Evolutionary conservation across 2,888 invertebrate species (phyloP).

Genomic region (Heliconius aoede): DNA sequence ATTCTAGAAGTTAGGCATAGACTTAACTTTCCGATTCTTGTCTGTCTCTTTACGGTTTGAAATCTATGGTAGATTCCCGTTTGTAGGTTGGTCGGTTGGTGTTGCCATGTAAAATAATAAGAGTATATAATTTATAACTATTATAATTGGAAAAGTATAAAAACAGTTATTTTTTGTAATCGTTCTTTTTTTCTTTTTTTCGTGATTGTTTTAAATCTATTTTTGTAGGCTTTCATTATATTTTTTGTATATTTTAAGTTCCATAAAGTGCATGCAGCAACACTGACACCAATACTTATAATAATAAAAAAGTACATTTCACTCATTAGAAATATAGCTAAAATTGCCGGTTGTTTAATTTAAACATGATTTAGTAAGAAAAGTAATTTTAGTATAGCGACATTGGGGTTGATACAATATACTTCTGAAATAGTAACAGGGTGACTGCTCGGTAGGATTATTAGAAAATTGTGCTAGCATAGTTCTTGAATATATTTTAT

Average conservation of each 20-base stretch:
- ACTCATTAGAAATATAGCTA: slow-evolving; percentile 50
- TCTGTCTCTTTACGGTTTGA: slow-evolving; percentile 50
- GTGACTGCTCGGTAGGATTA: slow-evolving; percentile 51
- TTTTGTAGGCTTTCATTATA: slow-evolving; percentile 15
- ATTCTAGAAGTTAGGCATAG: slow-evolving; percentile 59
- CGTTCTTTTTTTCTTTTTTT: slow-evolving; percentile 30
- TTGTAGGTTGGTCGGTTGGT: slow-evolving; percentile 62
- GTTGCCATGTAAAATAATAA: slow-evolving; percentile 61
- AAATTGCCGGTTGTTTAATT: slow-evolving; percentile 42
- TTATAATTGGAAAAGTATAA: slow-evolving; percentile 14
- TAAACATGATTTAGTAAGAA: slow-evolving; percentile 36
- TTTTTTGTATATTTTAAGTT: slow-evolving; percentile 21
- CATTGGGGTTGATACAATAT: slow-evolving; percentile 44
- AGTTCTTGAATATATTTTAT: slow-evolving; percentile 40
- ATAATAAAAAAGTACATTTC: slow-evolving; percentile 43
- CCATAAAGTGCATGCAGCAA: slow-evolving; percentile 45
- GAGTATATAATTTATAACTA: slow-evolving; percentile 46
- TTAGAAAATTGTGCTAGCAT: slow-evolving; percentile 49
- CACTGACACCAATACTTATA: slow-evolving; percentile 43
- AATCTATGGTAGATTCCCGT: slow-evolving; percentile 62
- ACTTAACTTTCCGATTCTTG: slow-evolving; percentile 47
- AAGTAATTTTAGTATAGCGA: slow-evolving; percentile 46
- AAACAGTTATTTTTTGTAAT: slow-evolving; percentile 18
- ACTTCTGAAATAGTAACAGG: slow-evolving; percentile 50
- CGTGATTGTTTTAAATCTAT: slow-evolving; percentile 17